Evolutionary conservation across 2,113 vertebrate genomes (phyloP), one percentile per base, ranked within the genome.

Genomic region (Pelusios castaneus): DNA sequence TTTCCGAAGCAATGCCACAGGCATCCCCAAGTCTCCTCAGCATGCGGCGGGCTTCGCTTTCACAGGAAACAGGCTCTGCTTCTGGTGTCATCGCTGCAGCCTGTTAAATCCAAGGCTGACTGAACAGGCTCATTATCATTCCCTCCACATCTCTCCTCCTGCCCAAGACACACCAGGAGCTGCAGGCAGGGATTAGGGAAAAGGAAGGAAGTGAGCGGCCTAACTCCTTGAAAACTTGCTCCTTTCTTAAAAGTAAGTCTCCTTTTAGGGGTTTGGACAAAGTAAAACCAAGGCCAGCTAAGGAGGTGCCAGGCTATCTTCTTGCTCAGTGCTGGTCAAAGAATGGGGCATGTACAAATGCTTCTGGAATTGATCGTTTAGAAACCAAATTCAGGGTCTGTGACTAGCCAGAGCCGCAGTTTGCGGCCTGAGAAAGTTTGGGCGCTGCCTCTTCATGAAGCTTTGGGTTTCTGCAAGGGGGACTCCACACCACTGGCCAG

Each of bases 141-240:
- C 96, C 38, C 63, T 54, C 90, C 87, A 89, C 93, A 96, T 91
- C 51, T 89, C 93, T 70, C 67, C 89, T 47, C 76, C 10, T 84
- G 67, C 80, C 95, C 90, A 81, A 52, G 91, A 77, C 88, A 80
- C 95, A 89, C 85, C 85, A 92, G 19, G 89, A 93, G 56, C 91
- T 93, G 88, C 94, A 75, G 93, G 85, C 94, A 75, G 93, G 85
- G 90, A 90, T 96, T 90, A 89, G 38, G 78, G n/a, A 51, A 89
- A 86, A 76, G 76, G 19, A 93, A 78, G 67, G 17, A 83, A 13
- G 31, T 19, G 34, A 76, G 49, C 80, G 70, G 78, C 89, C 73
- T 82, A 92, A 96, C 89, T 89, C 52, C 4, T 12, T 54, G 81
- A 49, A 96, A 97, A 98, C 96, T 98, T 97, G 47, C 73, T 90